Percentiles rank a stretch among this genome's conserved stretches.
Conservation (phyloP, 2,888 invertebrate genomes). For the Zonitis immaculata region DNA sequence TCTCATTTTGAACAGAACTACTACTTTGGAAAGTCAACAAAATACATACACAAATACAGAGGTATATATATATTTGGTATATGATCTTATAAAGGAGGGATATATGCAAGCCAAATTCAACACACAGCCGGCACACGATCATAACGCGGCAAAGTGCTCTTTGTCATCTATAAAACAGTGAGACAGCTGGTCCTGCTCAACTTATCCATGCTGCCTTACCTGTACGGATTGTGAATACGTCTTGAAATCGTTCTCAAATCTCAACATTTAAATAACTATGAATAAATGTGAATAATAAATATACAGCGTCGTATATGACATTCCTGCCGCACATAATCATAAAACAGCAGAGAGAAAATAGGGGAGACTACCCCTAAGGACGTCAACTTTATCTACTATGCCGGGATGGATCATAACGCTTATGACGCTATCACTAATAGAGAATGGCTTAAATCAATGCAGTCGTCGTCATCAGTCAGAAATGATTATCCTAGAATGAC, state of each 20-base stretch:
- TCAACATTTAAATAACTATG: conserved; percentile 33
- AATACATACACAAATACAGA: conserved; percentile 23
- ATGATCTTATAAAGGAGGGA: conserved; percentile 23
- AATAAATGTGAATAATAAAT: conserved; percentile 36
- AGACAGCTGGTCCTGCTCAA: conserved; percentile 41
- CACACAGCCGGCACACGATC: conserved; percentile 41
- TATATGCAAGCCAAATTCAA: conserved; percentile 32
- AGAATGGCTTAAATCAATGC: conserved; percentile 43
- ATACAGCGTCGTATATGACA: conserved; percentile 25
- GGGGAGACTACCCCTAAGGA: conserved; percentile 7
- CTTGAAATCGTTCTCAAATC: conserved; percentile 20
- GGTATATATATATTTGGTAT: too few species aligned
- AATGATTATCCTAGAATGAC: conserved; percentile 42
- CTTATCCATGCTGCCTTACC: conserved; percentile 33
- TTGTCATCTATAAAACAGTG: conserved; percentile 45
- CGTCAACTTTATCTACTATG: conserved; percentile 17
- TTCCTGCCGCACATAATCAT: conserved; percentile 19
- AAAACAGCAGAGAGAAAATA: conserved; percentile 12
- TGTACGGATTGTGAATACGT: conserved; percentile 16
- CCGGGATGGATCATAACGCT: conserved; percentile 18
- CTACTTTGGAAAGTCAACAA: conserved; percentile 22
- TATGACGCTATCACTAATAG: conserved; percentile 35
- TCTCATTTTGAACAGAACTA: conserved; percentile 19
- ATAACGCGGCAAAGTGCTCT: conserved; percentile 42
- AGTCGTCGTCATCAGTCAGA: conserved; percentile 40